A percentile compares a stretch with the other conserved stretches of the same genome.
Evolutionary conservation across 2,113 vertebrate genomes (phyloP).

Genomic region (Plestiodon gilberti): DNA sequence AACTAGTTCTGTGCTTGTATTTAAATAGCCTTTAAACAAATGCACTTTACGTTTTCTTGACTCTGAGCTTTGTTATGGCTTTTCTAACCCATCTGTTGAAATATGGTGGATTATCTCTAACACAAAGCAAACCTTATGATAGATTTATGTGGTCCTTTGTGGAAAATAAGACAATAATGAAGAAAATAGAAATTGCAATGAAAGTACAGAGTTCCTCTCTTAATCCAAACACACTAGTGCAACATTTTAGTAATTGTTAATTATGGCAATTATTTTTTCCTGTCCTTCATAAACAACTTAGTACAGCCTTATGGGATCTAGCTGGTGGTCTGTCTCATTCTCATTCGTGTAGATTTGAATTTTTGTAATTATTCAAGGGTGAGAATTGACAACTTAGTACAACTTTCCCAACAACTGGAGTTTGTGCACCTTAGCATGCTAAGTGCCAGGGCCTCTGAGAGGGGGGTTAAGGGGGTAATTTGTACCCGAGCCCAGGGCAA

Average conservation of each 20-base stretch:
- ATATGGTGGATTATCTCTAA: neutral
- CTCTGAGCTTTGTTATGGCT: neutral
- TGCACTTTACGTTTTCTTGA: neutral
- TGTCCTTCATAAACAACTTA: neutral
- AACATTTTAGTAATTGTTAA: neutral
- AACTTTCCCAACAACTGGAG: too few relatives aligned
- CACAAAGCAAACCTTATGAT: neutral
- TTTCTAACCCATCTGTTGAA: neutral
- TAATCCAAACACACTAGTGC: neutral
- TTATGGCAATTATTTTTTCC: neutral
- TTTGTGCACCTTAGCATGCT: too few relatives aligned
- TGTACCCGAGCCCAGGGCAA: too few relatives aligned
- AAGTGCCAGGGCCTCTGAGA: too few relatives aligned
- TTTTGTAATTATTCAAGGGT: too few relatives aligned
- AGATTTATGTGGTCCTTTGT: neutral
- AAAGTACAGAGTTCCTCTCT: accelerated
- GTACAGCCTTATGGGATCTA: neutral
- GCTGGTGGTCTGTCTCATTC: neutral
- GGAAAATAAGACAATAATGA: neutral
- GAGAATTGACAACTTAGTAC: too few relatives aligned
- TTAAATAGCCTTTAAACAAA: neutral
- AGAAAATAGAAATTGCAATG: neutral
- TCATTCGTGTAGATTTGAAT: neutral
- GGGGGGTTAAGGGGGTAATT: too few relatives aligned
- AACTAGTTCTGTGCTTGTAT: neutral